Conservation (phyloP, 1,140 invertebrate genomes). For the Drosophila ogumai region DNA sequence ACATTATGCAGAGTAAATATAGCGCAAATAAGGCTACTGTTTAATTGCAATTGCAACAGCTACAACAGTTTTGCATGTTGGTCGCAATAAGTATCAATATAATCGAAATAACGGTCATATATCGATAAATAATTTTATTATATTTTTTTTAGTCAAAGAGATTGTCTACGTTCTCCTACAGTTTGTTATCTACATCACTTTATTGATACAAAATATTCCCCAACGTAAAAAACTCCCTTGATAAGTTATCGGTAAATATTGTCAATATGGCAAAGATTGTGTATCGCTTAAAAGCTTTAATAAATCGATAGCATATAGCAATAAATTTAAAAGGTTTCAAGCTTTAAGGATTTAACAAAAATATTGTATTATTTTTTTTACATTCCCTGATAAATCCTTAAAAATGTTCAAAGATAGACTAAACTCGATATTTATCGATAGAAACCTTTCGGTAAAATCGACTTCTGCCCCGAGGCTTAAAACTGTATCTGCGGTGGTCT, state of each 20-base stretch:
- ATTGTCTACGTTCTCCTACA: too few species aligned
- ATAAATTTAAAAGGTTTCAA: too few species aligned
- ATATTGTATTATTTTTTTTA: neutral
- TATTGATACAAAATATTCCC: neutral
- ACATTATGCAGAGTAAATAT: neutral
- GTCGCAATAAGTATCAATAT: neutral
- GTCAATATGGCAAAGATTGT: neutral
- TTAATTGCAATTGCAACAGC: neutral
- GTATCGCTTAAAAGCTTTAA: neutral
- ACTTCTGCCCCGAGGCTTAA: slow-evolving; percentile 7
- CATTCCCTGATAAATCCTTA: too few species aligned
- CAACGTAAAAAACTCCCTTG: neutral
- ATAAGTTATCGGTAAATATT: neutral
- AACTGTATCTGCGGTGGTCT: slow-evolving; percentile 56
- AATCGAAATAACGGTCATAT: neutral
- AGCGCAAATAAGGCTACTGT: neutral
- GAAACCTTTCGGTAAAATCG: neutral
- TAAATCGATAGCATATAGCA: neutral
- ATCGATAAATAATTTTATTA: neutral
- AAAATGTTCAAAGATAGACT: neutral
- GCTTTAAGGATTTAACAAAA: neutral
- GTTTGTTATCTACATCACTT: neutral
- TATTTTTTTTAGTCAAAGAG: neutral
- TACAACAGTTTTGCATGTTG: too few species aligned
- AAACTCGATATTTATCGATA: slow-evolving; percentile 6